These are phyloP conservation scores for Tipula helvola DNA, from an alignment of 2,888 invertebrate genomes.

Conservation along the genomic window DNA sequence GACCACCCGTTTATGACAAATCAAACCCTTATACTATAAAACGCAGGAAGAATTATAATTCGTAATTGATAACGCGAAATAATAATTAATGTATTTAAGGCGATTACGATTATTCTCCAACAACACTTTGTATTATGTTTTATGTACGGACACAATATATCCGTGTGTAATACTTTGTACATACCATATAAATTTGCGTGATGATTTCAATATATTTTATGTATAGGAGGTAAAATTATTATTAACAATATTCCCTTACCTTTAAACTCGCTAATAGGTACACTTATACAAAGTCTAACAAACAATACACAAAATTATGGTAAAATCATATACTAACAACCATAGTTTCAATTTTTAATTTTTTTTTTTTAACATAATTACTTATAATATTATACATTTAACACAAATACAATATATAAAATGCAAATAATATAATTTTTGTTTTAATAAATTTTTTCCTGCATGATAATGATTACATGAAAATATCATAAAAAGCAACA, in stretches of 20 bases:
- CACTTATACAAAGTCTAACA: background rate
- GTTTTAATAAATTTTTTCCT: background rate
- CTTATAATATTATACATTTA: slow-evolving; percentile 4
- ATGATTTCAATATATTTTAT: background rate
- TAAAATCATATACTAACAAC: background rate
- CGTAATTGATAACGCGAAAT: background rate
- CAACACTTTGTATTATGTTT: background rate
- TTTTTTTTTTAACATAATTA: background rate
- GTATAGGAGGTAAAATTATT: background rate
- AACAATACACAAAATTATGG: background rate
- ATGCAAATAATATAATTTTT: background rate
- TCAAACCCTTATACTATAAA: background rate
- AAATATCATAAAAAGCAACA: background rate
- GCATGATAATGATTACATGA: slow-evolving; percentile 4
- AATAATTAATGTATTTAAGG: background rate
- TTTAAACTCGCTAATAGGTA: background rate
- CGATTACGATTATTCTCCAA: background rate
- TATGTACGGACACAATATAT: background rate
- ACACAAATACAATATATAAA: background rate
- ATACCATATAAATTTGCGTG: background rate
- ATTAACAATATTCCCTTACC: background rate
- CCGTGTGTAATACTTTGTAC: background rate
- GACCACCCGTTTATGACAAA: background rate
- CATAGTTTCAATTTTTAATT: background rate
- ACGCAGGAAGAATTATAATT: background rate